A percentile compares a stretch with the other conserved stretches of the same genome.
Conservation (phyloP, 2,888 invertebrate genomes). For the Caenorhabditis sp. region DNA sequence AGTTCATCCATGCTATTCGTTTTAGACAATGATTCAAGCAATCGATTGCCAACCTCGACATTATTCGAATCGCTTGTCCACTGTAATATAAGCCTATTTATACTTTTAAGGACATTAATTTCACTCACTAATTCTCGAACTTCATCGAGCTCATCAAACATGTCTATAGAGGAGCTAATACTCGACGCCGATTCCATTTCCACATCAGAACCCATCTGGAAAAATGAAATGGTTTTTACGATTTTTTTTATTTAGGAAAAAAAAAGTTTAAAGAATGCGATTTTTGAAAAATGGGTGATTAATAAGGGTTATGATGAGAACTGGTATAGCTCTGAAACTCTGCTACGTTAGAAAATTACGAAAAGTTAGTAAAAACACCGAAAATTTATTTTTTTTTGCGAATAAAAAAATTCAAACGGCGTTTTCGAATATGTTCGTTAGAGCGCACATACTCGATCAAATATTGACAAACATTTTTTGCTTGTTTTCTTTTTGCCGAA, state of each 20-base stretch:
- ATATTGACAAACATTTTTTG: too few species aligned
- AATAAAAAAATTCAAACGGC: not conserved
- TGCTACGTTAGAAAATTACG: too few species aligned
- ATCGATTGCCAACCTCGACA: slow-evolving; percentile 13
- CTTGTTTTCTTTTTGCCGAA: too few species aligned
- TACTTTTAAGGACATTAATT: not conserved
- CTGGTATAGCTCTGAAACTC: too few species aligned
- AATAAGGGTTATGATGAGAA: not conserved
- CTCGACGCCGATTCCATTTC: slow-evolving; percentile 23
- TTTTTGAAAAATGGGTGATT: slow-evolving; percentile 3
- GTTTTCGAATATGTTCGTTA: slow-evolving; percentile 19
- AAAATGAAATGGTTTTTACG: too few species aligned
- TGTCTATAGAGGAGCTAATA: slow-evolving; percentile 29
- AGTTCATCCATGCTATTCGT: slow-evolving; percentile 49
- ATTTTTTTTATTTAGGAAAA: too few species aligned
- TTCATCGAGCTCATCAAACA: slow-evolving; percentile 21
- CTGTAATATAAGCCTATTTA: slow-evolving; percentile 26
- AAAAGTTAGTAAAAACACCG: too few species aligned
- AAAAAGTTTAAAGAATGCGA: too few species aligned
- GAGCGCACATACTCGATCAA: slow-evolving; percentile 23
- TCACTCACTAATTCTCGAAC: slow-evolving; percentile 4
- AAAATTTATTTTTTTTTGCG: too few species aligned
- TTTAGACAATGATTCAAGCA: slow-evolving; percentile 25
- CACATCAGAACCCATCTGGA: slow-evolving; percentile 27
- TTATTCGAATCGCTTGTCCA: slow-evolving; percentile 22